phyloP scores from a whole-genome alignment of 2,888 invertebrate genomes.

The Polydrusus pterygomalis region DNA sequence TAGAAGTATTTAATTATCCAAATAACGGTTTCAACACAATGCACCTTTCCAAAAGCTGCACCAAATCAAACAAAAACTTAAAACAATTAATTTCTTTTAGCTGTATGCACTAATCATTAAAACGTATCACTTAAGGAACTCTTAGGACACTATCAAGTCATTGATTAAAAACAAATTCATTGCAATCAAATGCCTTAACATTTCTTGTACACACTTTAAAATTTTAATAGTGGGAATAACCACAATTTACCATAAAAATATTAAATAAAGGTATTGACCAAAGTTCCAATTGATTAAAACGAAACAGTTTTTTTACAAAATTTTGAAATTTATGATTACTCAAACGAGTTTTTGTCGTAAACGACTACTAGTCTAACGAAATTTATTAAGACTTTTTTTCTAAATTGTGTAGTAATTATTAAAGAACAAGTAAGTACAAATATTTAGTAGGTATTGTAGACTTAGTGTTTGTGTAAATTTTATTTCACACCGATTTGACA shows the following conservation, averaged over 20 bases:
- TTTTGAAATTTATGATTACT: neutral
- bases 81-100: neutral
- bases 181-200: constrained; percentile 2
- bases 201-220: neutral
- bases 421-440: neutral
- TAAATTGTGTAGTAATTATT: neutral
- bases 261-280: neutral
- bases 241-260: constrained; percentile 7
- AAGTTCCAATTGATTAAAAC: neutral
- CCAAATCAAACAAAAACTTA: neutral
- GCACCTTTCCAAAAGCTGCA: neutral
- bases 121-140: neutral
- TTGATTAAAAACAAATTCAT: constrained; percentile 2
- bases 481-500: neutral
- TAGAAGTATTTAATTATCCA: neutral
- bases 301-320: constrained; percentile 9
- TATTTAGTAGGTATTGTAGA: neutral
- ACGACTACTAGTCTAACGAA: neutral
- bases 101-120: neutral
- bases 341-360: constrained; percentile 3
- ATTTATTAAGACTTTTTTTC: neutral
- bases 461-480: too few relatives aligned
- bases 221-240: constrained; percentile 22
- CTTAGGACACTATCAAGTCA: neutral
- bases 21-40: constrained; percentile 12